Conservation (phyloP, 2,797 vertebrate genomes). For the Aulostomus chinensis region DNA sequence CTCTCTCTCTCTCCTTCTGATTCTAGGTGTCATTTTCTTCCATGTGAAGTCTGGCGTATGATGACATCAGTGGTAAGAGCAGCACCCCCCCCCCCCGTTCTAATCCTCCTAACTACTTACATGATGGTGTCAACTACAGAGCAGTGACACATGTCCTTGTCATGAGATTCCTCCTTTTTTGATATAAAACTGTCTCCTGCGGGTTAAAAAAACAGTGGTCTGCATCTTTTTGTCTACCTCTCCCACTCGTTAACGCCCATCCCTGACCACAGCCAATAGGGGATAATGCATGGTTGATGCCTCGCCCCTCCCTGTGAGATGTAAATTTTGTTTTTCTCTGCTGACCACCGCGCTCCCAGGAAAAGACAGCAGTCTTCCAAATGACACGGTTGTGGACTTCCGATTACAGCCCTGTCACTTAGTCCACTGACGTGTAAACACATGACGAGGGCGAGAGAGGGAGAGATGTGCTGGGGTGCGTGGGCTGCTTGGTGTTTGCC, state of each 20-base stretch:
- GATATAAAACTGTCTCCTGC: constrained; percentile 32
- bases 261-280: constrained; percentile 67
- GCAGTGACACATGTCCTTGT: background rate
- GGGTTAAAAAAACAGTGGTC: constrained; percentile 11
- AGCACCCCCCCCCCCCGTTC: constrained; percentile 26
- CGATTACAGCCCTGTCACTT: constrained; percentile 81
- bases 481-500: constrained; percentile 61
- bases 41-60: constrained; percentile 22
- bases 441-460: constrained; percentile 38
- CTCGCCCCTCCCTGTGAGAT: constrained; percentile 65
- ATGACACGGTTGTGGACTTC: constrained; percentile 81
- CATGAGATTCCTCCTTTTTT: constrained; percentile 28
- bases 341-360: constrained; percentile 71
- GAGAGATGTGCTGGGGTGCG: constrained; percentile 35
- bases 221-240: constrained; percentile 37
- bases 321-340: constrained; percentile 78
- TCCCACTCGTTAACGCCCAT: constrained; percentile 62
- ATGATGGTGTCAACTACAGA: too few species aligned
- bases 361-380: constrained; percentile 79
- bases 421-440: constrained; percentile 63
- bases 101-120: too few species aligned
- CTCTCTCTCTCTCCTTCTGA: constrained; percentile 39
- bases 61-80: constrained; percentile 20
- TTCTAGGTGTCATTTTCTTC: constrained; percentile 47
- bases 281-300: constrained; percentile 72